These are phyloP conservation scores for Psilanteris sp. DNA, from an alignment of 1,140 invertebrate species.

Conservation along the genomic window DNA sequence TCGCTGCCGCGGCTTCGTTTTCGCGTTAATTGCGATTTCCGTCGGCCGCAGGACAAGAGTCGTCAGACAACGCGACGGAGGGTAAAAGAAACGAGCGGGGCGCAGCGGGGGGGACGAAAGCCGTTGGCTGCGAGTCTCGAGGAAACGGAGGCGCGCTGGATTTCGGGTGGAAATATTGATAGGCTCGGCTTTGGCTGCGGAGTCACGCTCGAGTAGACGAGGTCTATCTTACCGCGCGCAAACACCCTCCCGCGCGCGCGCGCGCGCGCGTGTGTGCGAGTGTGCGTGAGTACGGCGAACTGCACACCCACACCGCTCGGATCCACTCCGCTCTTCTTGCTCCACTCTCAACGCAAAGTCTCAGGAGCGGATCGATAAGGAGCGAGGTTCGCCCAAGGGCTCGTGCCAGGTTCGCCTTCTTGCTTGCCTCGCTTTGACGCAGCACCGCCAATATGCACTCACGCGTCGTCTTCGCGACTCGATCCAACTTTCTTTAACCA, in stretches of 20 bases:
- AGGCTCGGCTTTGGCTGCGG: conserved; percentile 78
- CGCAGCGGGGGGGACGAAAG: conserved; percentile 17
- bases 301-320: conserved; percentile 37
- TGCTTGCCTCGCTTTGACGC: conserved; percentile 63
- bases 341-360: conserved; percentile 65
- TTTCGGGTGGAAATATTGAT: conserved; percentile 79
- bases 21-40: too few species aligned
- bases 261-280: not conserved
- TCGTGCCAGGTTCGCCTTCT: conserved; percentile 74
- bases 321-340: conserved; percentile 61
- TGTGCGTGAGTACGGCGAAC: not conserved
- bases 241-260: conserved; percentile 31
- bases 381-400: conserved; percentile 74
- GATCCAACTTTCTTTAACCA: too few species aligned
- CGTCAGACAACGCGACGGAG: too few species aligned
- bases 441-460: conserved; percentile 56
- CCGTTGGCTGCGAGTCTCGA: conserved; percentile 41
- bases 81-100: too few species aligned
- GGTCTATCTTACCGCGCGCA: conserved; percentile 69
- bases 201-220: conserved; percentile 79
- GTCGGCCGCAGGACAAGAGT: too few species aligned
- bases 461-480: conserved; percentile 47
- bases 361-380: conserved; percentile 78
- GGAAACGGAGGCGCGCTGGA: conserved; percentile 61
- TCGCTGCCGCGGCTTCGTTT: conserved; percentile 34